Conservation (phyloP, 2,888 invertebrate species). For the Acleris literana region DNA sequence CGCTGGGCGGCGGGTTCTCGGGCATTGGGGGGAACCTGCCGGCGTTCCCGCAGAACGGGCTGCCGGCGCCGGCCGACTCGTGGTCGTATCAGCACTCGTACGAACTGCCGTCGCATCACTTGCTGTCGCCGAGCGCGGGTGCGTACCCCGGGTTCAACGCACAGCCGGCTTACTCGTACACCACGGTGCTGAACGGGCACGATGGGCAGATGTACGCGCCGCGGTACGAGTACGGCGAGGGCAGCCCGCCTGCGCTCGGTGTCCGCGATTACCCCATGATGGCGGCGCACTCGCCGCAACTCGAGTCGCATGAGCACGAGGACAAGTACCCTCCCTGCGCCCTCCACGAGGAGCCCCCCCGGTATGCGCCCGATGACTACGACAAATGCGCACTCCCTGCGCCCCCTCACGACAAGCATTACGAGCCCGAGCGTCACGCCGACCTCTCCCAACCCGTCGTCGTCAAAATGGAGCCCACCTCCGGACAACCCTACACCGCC, state of each 20-base stretch:
- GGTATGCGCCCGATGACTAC: conserved; percentile 83
- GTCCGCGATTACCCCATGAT: conserved; percentile 87
- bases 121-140: conserved; percentile 87
- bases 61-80: conserved; percentile 88
- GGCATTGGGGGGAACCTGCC: conserved; percentile 75
- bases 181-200: conserved; percentile 88
- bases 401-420: conserved; percentile 73
- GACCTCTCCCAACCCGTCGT: conserved; percentile 75
- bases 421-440: conserved; percentile 73
- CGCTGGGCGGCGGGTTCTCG: conserved; percentile 85
- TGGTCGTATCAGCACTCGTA: conserved; percentile 92
- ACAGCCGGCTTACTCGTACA: conserved; percentile 85
- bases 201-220: conserved; percentile 89
- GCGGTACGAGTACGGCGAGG: conserved; percentile 84
- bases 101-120: conserved; percentile 89
- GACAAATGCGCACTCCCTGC: conserved; percentile 83
- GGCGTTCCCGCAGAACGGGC: conserved; percentile 84
- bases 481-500: conserved; percentile 86
- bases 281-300: conserved; percentile 85
- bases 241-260: conserved; percentile 86
- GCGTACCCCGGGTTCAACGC: conserved; percentile 86
- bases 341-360: conserved; percentile 75
- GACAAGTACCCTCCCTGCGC: conserved; percentile 74
- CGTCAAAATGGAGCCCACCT: conserved; percentile 84
- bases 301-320: conserved; percentile 79